Evolutionary conservation across 2,113 vertebrate genomes (phyloP), one percentile per base, ranked within the genome.

Genomic region (Menura novaehollandiae): DNA sequence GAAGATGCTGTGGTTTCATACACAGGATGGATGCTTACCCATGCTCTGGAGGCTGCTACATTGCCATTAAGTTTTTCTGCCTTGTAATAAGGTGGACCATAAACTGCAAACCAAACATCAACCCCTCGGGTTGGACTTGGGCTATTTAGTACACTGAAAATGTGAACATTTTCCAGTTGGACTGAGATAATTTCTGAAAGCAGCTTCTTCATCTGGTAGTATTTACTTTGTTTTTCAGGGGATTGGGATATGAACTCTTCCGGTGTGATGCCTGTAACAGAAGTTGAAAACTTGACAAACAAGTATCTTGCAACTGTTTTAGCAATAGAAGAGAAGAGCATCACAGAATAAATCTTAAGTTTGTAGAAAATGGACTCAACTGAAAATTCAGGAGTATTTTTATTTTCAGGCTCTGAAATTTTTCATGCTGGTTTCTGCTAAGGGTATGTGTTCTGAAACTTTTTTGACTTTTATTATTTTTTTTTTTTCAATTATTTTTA

Each of bases 41-140:
- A 97, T 2, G 81, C 93, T 96, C 96, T 99, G 91, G 98, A 97
- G 7, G 96, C 98, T 11, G 98, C 98, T 80, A 99, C 95, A 19
- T 98, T 98, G 52, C 98, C 99, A 20, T 98, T 98, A 46, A 99
- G 98, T 93, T 98, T 99, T 97, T 99, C 99, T 7, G 98, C 88
- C 94, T 97, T 98, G 93, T 98, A 98, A 91, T 98, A 98, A 13
- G 98, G 97, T 2, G 98, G 98, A 59, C 98, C 98, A 35, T 97
- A 98, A 64, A 98, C 98, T 8, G 98, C 96, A 47, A 99, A 99
- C 99, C 99, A 99, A 49, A 99, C 81, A 64, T 97, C 97, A 78
- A 98, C 62, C 35, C 97, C 97, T 71, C 10, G 97, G 39, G 71
- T 81, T 17, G 92, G 96, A 44, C 66, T 95, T 7, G 94, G 77